Percentiles rank a stretch among this genome's conserved stretches.
phyloP scores from a whole-genome alignment of 2,797 vertebrate genomes.

The Eleutherodactylus coqui region DNA sequence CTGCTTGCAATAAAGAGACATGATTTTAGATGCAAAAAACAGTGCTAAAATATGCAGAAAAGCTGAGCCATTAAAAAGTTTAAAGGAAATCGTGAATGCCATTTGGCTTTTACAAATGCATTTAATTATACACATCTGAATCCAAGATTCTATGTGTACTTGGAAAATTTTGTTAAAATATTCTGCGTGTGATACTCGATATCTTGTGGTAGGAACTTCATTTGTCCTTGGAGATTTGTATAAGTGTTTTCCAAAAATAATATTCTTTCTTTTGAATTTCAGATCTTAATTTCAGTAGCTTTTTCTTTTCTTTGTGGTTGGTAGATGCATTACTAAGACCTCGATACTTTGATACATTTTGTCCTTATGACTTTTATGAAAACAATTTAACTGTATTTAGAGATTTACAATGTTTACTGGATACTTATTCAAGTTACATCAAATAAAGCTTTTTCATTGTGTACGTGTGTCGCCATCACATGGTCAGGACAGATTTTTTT shows the following conservation, averaged over 20 bases:
- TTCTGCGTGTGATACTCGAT: conserved; percentile 35
- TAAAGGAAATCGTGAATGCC: conserved; percentile 33
- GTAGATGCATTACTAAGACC: background rate
- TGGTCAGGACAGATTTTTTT: background rate
- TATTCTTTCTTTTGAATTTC: background rate
- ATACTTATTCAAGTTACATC: background rate
- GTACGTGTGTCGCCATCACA: background rate
- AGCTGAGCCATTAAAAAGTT: background rate
- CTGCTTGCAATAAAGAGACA: background rate
- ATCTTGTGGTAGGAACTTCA: conserved; percentile 25
- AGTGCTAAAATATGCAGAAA: background rate
- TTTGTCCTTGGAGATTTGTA: conserved; percentile 14
- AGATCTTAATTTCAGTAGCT: background rate
- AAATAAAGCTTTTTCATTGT: background rate
- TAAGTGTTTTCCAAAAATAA: background rate
- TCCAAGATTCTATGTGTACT: conserved; percentile 42
- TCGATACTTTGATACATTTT: background rate
- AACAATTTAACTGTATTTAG: background rate
- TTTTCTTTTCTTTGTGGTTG: background rate
- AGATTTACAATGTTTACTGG: background rate
- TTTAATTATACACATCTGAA: conserved; percentile 36
- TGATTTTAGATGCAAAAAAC: background rate
- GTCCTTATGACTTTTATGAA: background rate
- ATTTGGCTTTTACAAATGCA: conserved; percentile 23
- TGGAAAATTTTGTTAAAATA: conserved; percentile 30